phyloP scores from a whole-genome alignment of 1,140 invertebrate species.

The Anagrus nilaparvatae region DNA sequence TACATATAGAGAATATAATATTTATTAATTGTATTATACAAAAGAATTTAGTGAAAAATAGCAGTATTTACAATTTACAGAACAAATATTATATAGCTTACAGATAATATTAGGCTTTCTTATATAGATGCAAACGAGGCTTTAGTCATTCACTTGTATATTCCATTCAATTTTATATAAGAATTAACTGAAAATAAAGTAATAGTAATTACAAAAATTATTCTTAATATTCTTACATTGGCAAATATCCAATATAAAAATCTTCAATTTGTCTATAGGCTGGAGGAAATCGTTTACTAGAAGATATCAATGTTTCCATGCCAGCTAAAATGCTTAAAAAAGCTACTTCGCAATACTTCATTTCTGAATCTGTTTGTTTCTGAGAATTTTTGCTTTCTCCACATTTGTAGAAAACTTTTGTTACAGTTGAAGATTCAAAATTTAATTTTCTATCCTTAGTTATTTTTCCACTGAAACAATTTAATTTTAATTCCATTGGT shows the following conservation, averaged over 20 bases:
- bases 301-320: slow-evolving; percentile 29
- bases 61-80: background rate
- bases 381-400: slow-evolving; percentile 21
- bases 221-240: no score
- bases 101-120: no score
- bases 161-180: background rate
- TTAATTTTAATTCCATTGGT: slow-evolving; percentile 31
- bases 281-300: slow-evolving; percentile 32
- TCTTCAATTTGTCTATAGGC: slow-evolving; percentile 26
- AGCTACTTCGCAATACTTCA: slow-evolving; percentile 27
- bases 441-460: slow-evolving; percentile 16
- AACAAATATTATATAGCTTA: no score
- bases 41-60: background rate
- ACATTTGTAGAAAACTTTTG: slow-evolving; percentile 36
- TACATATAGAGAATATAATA: background rate
- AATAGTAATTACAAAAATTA: slow-evolving; percentile 11
- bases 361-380: slow-evolving; percentile 20
- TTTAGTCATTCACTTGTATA: no score
- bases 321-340: slow-evolving; percentile 28
- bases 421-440: slow-evolving; percentile 22
- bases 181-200: background rate
- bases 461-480: slow-evolving; percentile 25
- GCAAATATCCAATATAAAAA: slow-evolving; percentile 30
- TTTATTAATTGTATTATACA: background rate
- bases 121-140: no score